Percentiles rank a stretch among this genome's conserved stretches.
These are phyloP conservation scores for Lithophane socia DNA, from an alignment of 2,888 invertebrate species.

Conservation along the genomic window DNA sequence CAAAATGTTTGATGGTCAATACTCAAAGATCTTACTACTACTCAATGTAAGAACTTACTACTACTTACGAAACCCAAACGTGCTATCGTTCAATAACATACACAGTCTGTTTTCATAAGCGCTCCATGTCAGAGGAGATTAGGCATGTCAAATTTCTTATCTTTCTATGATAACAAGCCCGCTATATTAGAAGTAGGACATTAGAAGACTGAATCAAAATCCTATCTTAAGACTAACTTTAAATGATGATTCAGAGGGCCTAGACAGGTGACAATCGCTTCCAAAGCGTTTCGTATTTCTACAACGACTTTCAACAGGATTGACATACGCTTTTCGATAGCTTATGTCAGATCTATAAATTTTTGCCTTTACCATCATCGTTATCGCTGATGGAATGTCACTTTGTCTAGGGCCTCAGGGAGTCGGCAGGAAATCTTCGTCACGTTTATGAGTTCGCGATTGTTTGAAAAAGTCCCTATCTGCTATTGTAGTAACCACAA, in stretches of 20 bases:
- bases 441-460: background rate
- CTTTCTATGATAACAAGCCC: constrained; percentile 45
- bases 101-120: constrained; percentile 49
- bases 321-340: too few relatives aligned
- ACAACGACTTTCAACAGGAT: too few relatives aligned
- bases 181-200: constrained; percentile 43
- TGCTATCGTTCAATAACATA: constrained; percentile 21
- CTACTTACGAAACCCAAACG: background rate
- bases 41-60: background rate
- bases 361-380: too few relatives aligned
- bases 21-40: background rate
- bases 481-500: too few relatives aligned
- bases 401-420: too few relatives aligned
- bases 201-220: constrained; percentile 22
- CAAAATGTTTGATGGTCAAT: background rate
- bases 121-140: constrained; percentile 52
- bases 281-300: too few relatives aligned
- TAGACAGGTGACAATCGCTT: too few relatives aligned
- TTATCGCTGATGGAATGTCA: too few relatives aligned
- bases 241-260: background rate
- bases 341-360: too few relatives aligned
- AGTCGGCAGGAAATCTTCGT: background rate
- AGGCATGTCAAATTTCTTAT: constrained; percentile 57
- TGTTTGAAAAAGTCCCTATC: background rate
- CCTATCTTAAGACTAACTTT: background rate